These are phyloP conservation scores for Muraenolepis orangiensis DNA, from an alignment of 2,797 vertebrate genomes.

Conservation along the genomic window DNA sequence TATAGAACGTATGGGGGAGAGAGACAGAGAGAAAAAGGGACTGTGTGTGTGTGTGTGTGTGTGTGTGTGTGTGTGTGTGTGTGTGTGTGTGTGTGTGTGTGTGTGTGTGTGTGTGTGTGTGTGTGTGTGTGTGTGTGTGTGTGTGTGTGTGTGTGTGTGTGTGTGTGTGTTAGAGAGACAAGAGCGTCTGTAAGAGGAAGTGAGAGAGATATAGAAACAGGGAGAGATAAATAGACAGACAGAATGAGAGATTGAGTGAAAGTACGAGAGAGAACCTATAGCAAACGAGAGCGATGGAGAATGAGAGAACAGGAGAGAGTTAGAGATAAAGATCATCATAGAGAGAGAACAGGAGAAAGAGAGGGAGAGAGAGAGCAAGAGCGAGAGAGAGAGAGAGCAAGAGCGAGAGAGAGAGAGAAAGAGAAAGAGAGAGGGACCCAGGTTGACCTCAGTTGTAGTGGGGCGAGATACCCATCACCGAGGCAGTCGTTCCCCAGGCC, in stretches of 20 bases:
- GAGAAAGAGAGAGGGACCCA: not conserved
- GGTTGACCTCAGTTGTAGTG: not conserved
- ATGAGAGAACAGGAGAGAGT: too few species aligned
- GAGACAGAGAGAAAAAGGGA: not conserved
- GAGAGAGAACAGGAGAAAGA: not conserved
- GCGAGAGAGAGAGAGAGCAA: not conserved
- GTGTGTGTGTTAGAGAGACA: too few species aligned
- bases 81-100: not conserved
- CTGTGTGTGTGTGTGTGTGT: too few species aligned
- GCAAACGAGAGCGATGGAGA: too few species aligned
- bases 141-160: not conserved
- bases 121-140: not conserved
- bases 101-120: not conserved
- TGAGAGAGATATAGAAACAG: too few species aligned
- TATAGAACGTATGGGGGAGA: not conserved
- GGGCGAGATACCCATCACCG: not conserved
- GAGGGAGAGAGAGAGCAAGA: not conserved
- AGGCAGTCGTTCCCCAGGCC: not conserved
- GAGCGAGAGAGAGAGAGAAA: too few species aligned
- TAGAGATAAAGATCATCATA: too few species aligned
- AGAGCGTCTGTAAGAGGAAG: not conserved
- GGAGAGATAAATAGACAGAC: not conserved
- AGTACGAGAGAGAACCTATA: not conserved
- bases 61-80: not conserved
- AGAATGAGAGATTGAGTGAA: not conserved